Conservation (phyloP, 2,113 vertebrate genomes). For the Bubo bubo region DNA sequence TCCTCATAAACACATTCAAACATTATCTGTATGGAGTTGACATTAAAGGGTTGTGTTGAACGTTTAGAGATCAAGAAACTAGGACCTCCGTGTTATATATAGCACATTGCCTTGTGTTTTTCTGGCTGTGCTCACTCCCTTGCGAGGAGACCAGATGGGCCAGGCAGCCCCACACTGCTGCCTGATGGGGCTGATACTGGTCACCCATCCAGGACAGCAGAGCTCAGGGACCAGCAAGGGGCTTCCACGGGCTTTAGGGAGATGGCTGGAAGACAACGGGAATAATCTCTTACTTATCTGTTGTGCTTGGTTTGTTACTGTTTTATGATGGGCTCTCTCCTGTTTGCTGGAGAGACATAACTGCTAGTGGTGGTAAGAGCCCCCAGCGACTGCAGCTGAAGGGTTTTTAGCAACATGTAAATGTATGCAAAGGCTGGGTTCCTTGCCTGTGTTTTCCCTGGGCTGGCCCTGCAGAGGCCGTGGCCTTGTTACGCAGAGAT, state of each 20-base stretch:
- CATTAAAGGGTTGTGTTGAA: not conserved
- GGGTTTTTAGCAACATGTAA: not conserved
- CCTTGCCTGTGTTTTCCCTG: not conserved
- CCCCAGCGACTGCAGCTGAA: not conserved
- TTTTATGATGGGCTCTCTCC: not conserved
- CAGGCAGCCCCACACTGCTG: not conserved
- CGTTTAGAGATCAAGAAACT: not conserved
- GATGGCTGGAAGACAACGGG: not conserved
- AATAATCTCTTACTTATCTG: rapidly evolving
- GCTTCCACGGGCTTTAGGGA: not conserved
- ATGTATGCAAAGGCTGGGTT: not conserved
- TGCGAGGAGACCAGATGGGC: not conserved
- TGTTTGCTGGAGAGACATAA: not conserved
- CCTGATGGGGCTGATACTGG: not conserved
- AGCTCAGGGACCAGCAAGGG: not conserved
- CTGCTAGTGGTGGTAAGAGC: not conserved
- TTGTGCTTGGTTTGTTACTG: not conserved
- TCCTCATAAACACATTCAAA: not conserved
- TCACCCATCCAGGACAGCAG: not conserved
- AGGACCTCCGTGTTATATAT: not conserved
- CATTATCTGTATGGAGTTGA: not conserved
- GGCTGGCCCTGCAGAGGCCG: not conserved
- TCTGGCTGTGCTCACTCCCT: not conserved
- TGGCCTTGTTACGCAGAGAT: not conserved
- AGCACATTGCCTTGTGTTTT: not conserved